Percentiles rank a stretch among this genome's conserved stretches.
Conservation (phyloP, 2,797 vertebrate species). For the Percopsis omiscomaycus region DNA sequence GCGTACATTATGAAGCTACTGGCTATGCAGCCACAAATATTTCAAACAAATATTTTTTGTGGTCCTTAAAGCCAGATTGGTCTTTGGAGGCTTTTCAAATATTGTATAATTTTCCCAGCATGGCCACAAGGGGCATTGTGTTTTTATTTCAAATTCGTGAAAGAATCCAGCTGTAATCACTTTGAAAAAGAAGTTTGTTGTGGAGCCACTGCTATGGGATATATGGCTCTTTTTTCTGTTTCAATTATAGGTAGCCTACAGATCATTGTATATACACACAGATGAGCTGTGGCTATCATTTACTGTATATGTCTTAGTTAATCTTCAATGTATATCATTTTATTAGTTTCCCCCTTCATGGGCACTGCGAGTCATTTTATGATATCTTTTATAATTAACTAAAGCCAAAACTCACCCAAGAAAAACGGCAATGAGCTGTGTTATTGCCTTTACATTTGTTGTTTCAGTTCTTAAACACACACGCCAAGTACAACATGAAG, state of each 20-base stretch:
- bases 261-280: no score
- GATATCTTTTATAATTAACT: slow-evolving; percentile 20
- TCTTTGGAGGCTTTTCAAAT: slow-evolving; percentile 38
- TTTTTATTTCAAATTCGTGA: slow-evolving; percentile 27
- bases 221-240: slow-evolving; percentile 13
- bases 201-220: background rate
- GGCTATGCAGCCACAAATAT: slow-evolving; percentile 48
- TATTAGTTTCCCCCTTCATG: slow-evolving; percentile 14
- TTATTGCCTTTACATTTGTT: slow-evolving; percentile 24
- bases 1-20: slow-evolving; percentile 33
- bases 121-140: slow-evolving; percentile 16
- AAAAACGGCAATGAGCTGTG: slow-evolving; percentile 30
- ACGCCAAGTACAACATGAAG: slow-evolving; percentile 59
- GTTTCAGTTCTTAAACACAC: slow-evolving; percentile 23
- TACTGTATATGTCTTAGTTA: slow-evolving; percentile 14
- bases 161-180: slow-evolving; percentile 19
- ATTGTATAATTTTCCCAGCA: slow-evolving; percentile 5
- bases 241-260: slow-evolving; percentile 2
- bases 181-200: slow-evolving; percentile 2
- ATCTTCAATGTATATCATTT: slow-evolving; percentile 35
- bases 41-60: slow-evolving; percentile 42
- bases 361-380: slow-evolving; percentile 30
- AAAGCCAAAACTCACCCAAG: slow-evolving; percentile 26
- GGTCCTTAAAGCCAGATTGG: slow-evolving; percentile 23
- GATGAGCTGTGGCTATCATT: background rate